Percentiles rank a stretch among this genome's conserved stretches.
phyloP scores from a whole-genome alignment of 1,140 invertebrate genomes.

The Heliothis subflexa region DNA sequence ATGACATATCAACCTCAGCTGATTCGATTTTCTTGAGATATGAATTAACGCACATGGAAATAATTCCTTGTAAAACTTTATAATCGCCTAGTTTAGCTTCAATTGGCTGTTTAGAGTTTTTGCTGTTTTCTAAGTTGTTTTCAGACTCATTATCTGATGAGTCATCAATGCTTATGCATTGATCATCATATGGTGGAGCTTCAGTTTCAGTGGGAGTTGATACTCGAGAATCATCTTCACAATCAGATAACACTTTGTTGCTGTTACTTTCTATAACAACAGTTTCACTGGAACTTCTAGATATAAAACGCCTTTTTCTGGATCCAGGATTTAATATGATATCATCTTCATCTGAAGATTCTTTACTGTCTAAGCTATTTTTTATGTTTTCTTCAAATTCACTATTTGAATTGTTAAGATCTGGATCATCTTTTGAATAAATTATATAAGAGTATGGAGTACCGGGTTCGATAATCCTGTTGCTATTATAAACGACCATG shows the following conservation, averaged over 20 bases:
- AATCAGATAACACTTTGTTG: slow-evolving; percentile 44
- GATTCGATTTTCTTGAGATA: slow-evolving; percentile 29
- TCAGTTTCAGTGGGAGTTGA: slow-evolving; percentile 1
- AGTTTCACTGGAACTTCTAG: slow-evolving; percentile 72
- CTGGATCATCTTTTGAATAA: slow-evolving; percentile 41
- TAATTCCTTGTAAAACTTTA: slow-evolving; percentile 49
- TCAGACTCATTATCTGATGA: slow-evolving; percentile 58
- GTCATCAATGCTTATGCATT: slow-evolving; percentile 70
- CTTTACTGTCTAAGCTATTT: slow-evolving; percentile 23
- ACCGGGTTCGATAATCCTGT: slow-evolving; percentile 63
- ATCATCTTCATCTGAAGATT: slow-evolving; percentile 59
- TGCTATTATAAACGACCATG: slow-evolving; percentile 59
- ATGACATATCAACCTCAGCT: background rate
- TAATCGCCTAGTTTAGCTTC: slow-evolving; percentile 25
- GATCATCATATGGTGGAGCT: slow-evolving; percentile 48
- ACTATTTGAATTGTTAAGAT: background rate
- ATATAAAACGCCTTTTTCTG: slow-evolving; percentile 57
- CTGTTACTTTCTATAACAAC: slow-evolving; percentile 60
- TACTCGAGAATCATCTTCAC: slow-evolving; percentile 24
- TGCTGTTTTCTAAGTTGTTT: slow-evolving; percentile 4
- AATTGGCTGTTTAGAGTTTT: slow-evolving; percentile 29
- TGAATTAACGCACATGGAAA: slow-evolving; percentile 32
- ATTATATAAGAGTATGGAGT: slow-evolving; percentile 59
- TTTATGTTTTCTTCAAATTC: background rate
- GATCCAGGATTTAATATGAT: slow-evolving; percentile 44